Evolutionary conservation across 2,888 invertebrate genomes (phyloP), one percentile per base, ranked within the genome.

Genomic region (Spicauda simplicius): DNA sequence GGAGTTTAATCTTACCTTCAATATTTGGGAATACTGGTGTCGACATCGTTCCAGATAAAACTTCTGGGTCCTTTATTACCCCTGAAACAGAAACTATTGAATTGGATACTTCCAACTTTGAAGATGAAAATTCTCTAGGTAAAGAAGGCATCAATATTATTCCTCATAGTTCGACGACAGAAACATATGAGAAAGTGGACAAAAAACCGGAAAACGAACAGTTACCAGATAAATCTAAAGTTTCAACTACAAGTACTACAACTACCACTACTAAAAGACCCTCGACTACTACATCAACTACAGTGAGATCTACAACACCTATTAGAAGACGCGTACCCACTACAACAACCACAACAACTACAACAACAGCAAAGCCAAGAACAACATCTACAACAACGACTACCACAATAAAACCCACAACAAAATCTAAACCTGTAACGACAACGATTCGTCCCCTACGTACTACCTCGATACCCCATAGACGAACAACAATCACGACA

Each of bases 1-100:
- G 97, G 97, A 97, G 96, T 72, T 95, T 96, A 80, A 97, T 97
- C 71, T 89, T 97, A 57, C 97, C 97, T 0, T 96, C 97, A 0
- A 95, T 97, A 68, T 96, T 97, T 77, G 96, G 97, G 0, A 96
- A 96, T 64, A 96, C 95, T 8, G 95, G 95, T 8, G 93, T 93
- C 18, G 94, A 95, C 73, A 94, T 95, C 55, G 91, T 94, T 20
- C 93, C 95, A 0, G 94, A 95, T 73, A 94, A 94, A 79, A 74
- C 81, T 30, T 84, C 90, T 30, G 86, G 77, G 20, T 77, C 84
- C 41, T 87, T 89, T 66, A 84, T 86, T 52, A 85, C 85, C 18
- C 92, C 92, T 14, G 93, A 91, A 75, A 91, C 92, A 6, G 93
- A 91, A 69, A 93, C 88, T 5, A 75, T 90, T 45, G 90, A 88